Percentiles rank a stretch among this genome's conserved stretches.
Evolutionary conservation across 2,888 invertebrate genomes (phyloP).

Genomic region (Amblyjoppa fuscipennis): DNA sequence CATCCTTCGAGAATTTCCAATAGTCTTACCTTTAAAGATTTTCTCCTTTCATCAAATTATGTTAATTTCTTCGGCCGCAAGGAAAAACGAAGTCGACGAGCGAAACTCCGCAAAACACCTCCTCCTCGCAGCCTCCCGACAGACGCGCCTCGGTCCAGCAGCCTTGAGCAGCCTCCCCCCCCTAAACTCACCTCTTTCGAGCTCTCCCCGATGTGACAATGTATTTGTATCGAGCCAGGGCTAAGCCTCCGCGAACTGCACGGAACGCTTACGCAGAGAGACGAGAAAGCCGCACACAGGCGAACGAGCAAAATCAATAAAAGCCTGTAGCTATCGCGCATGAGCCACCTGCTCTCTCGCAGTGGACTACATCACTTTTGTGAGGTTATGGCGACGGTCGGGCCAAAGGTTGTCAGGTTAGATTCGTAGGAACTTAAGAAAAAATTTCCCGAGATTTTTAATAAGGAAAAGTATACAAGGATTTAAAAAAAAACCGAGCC

Average conservation of each 20-base stretch:
- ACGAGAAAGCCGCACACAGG: slow-evolving; percentile 13
- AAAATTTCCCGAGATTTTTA: slow-evolving; percentile 1
- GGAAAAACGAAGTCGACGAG: background rate
- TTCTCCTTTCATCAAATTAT: background rate
- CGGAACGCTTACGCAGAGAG: slow-evolving; percentile 2
- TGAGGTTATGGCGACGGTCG: slow-evolving; percentile 64
- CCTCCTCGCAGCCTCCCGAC: background rate
- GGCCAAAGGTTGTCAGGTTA: slow-evolving; percentile 51
- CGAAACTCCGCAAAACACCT: background rate
- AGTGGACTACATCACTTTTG: slow-evolving; percentile 53
- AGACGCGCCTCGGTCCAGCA: background rate
- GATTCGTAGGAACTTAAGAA: slow-evolving; percentile 38
- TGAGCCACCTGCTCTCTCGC: slow-evolving; percentile 51
- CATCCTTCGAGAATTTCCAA: background rate
- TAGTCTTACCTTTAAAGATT: background rate
- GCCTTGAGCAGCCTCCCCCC: background rate
- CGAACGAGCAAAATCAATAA: slow-evolving; percentile 65
- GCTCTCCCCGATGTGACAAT: slow-evolving; percentile 15
- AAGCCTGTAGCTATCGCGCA: slow-evolving; percentile 66
- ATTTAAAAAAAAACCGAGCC: background rate
- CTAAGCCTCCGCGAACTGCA: slow-evolving; percentile 53
- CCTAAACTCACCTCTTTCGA: background rate
- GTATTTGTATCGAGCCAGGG: slow-evolving; percentile 27
- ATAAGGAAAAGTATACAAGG: slow-evolving; percentile 12
- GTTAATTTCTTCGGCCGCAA: background rate